Base-by-base conservation (phyloP, 2,888 invertebrate genomes). In the Acronicta alni region DNA sequence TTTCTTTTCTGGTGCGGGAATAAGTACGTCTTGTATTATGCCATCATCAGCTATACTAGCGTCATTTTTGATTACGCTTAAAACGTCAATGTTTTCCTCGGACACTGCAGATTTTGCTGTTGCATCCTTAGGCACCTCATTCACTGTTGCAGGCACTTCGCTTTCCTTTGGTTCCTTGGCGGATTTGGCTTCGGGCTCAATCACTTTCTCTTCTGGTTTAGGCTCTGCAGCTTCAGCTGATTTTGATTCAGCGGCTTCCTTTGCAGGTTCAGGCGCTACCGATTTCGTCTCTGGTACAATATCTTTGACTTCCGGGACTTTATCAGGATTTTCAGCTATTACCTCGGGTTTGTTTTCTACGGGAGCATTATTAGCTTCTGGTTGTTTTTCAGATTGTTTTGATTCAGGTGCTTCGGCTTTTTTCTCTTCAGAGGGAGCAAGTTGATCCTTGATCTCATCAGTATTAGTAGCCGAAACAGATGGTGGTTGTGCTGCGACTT, bases 31-130 rank as follows among this genome's bases (percentile, higher is more conserved):
- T 6, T 84, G 78, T 47, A 88, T 85, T n/a, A 86, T 71, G 8
- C 84, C 78, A 61, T 93, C 89, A 77, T 94, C 89, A 72, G 91
- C 91, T 10, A 91, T 67, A 35, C 89, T 86, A 51, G 89, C 88
- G 18, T 85, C 77, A 63, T 77, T 77, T 58, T 90, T 89, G 14
- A 87, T 77, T 32, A 89, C 89, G 51, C 80, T 87, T 1, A 89
- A 86, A 18, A 91, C 83, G 70, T 92, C 91, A 46, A 89, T 88
- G 8, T 78, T 57, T 63, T 84, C 86, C 18, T 85, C 85, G 46
- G 81, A 78, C 54, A 76, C 81, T 23, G 72, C 67, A 49, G 89
- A 80, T 66, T 92, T 92, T 20, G 84, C 79, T 35, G 77, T 65
- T 18, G 79, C 81, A 60, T 83, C 82, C 32, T 81, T 81, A 52